Base-by-base conservation (phyloP, 2,113 vertebrate genomes). In the Gnathonemus longibarbis region DNA sequence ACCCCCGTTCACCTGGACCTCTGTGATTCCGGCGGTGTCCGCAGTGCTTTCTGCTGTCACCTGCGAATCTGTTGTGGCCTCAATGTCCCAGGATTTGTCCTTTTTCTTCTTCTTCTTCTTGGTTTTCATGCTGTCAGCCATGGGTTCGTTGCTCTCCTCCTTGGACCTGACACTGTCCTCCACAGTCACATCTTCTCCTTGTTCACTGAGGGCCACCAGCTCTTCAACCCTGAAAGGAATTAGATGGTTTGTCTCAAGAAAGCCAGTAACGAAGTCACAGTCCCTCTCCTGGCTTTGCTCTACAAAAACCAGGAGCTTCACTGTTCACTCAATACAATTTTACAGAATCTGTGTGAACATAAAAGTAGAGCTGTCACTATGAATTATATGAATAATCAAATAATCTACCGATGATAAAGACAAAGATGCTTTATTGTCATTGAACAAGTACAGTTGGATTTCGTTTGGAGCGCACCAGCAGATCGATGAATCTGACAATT, bases 61-160 rank as follows among this genome's bases (percentile, higher is more conserved):
- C 5, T 0, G 21, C 19, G 19, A 11, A 24, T 89, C 89, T 19
- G 42, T 48, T 0, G 24, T 24, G 3, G 6, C 27, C 27, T 91
- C 66, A 0, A 7, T 10, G 5, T 90, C 88, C 42, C 4, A 89
- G 39, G 53, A 24, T 35, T 58, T 91, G 31, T 94, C 93, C 11
- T 91, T 92, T 89, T 94, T 95, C 92, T 95, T 95, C 92, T 95
- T 95, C 90, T 94, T 91, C 90, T 96, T 96, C 10, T 93, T 94
- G 0, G 94, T 92, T 52, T 91, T 89, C 10, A 45, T 93, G 56
- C 93, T 91, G 17, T 50, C 89, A 3, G 88, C 77, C 5, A 3
- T 2, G 39, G 90, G 90, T 17, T 52, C 50, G 0, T 15, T 8
- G n/a, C 85, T 89, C 88, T 49, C 84, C 48, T 92, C 92, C 84